These are phyloP conservation scores for Ceyx margarethae DNA, from an alignment of 2,113 vertebrate species.

Conservation along the genomic window DNA sequence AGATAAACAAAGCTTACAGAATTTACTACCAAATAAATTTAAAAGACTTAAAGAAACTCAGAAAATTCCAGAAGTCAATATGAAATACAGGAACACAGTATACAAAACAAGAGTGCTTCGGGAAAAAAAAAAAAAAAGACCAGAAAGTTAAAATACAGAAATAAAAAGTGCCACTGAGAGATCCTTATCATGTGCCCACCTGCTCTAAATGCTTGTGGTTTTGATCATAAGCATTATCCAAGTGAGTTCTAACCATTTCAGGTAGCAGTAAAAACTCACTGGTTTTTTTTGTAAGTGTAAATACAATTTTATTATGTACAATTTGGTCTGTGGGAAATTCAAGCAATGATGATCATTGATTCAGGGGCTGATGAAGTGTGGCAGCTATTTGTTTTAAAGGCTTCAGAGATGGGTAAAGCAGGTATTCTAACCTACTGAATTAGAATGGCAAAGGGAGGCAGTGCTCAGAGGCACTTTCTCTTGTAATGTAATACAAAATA, in stretches of 20 bases:
- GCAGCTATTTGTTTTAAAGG: background rate
- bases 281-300: background rate
- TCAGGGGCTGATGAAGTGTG: background rate
- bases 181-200: background rate
- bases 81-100: background rate
- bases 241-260: background rate
- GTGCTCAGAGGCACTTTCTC: background rate
- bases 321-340: background rate
- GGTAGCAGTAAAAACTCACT: background rate
- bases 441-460: background rate
- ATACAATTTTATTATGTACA: background rate
- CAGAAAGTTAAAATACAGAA: background rate
- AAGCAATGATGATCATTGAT: background rate
- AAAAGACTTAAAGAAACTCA: background rate
- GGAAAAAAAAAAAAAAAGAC: background rate
- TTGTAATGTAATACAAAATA: background rate
- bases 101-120: background rate
- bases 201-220: background rate
- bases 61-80: background rate
- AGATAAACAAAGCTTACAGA: background rate
- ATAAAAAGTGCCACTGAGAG: background rate
- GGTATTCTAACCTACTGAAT: background rate
- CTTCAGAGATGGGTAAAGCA: background rate
- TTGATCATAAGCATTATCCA: background rate
- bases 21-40: background rate